Conservation (phyloP, 23 tunicate genomes). For the Trididemnum nubilum region DNA sequence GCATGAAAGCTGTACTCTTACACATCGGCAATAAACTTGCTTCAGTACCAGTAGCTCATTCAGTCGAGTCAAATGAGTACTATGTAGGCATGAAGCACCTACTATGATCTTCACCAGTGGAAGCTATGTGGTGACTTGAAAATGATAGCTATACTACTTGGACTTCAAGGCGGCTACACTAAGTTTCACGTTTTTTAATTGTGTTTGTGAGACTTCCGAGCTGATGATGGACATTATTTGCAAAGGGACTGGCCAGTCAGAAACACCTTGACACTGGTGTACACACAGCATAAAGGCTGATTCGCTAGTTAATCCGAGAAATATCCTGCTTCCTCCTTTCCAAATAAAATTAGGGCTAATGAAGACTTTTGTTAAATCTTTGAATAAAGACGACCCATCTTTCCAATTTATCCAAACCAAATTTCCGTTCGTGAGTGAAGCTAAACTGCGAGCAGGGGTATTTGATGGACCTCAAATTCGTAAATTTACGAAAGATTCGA, state of each 20-base stretch:
- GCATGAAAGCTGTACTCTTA: too few species aligned
- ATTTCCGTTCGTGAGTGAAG: not conserved
- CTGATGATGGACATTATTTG: not conserved
- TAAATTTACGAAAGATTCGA: not conserved
- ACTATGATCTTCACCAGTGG: too few species aligned
- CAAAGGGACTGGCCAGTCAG: not conserved
- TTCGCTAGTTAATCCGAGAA: not conserved
- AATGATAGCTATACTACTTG: too few species aligned
- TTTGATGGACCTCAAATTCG: not conserved
- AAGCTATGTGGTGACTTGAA: too few species aligned
- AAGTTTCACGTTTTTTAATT: not conserved
- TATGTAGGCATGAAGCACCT: too few species aligned
- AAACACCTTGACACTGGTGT: not conserved
- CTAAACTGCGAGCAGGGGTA: not conserved
- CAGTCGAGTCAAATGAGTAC: too few species aligned
- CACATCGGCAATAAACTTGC: too few species aligned
- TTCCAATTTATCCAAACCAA: not conserved
- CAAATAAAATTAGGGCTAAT: not conserved
- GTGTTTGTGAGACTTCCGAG: not conserved
- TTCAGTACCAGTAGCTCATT: too few species aligned
- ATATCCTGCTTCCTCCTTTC: not conserved
- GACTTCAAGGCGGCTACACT: too few species aligned
- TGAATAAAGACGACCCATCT: not conserved
- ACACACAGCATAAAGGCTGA: not conserved
- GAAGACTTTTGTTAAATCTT: not conserved